These are phyloP conservation scores for Exephanes ischioxanthus DNA, from an alignment of 2,888 invertebrate genomes.

Conservation along the genomic window DNA sequence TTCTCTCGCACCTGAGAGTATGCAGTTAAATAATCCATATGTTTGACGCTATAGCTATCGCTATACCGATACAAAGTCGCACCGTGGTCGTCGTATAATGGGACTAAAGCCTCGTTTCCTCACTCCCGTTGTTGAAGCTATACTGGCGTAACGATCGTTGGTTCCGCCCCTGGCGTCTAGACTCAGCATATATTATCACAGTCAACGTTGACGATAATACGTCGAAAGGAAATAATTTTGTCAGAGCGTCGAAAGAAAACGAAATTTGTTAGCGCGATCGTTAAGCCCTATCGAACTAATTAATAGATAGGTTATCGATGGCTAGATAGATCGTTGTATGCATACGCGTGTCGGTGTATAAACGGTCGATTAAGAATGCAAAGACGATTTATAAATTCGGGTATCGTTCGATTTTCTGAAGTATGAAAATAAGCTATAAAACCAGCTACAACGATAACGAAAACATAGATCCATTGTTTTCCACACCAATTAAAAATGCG, in stretches of 20 bases:
- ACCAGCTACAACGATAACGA: too few species aligned
- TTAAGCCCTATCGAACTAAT: slow-evolving; percentile 31
- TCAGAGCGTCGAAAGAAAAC: too few species aligned
- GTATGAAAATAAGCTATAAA: too few species aligned
- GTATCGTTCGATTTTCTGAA: too few species aligned
- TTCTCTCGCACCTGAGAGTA: slow-evolving; percentile 66
- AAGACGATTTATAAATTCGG: too few species aligned
- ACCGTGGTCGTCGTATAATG: slow-evolving; percentile 4
- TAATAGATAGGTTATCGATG: slow-evolving; percentile 44
- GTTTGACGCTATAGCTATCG: slow-evolving; percentile 16
- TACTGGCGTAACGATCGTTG: slow-evolving; percentile 22
- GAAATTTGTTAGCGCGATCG: slow-evolving; percentile 35
- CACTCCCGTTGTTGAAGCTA: slow-evolving; percentile 21
- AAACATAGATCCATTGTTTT: too few species aligned
- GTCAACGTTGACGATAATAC: background rate
- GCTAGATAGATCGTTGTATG: slow-evolving; percentile 48
- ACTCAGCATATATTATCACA: slow-evolving; percentile 56
- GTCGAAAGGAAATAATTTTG: too few species aligned
- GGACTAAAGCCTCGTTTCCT: background rate
- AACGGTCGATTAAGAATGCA: slow-evolving; percentile 47
- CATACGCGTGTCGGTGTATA: slow-evolving; percentile 24
- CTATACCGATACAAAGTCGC: slow-evolving; percentile 16
- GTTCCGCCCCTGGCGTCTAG: slow-evolving; percentile 52
- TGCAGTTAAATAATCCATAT: slow-evolving; percentile 45
- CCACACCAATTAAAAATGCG: too few species aligned